phyloP scores from a whole-genome alignment of 2,797 vertebrate genomes.

The Siniperca undulata region DNA sequence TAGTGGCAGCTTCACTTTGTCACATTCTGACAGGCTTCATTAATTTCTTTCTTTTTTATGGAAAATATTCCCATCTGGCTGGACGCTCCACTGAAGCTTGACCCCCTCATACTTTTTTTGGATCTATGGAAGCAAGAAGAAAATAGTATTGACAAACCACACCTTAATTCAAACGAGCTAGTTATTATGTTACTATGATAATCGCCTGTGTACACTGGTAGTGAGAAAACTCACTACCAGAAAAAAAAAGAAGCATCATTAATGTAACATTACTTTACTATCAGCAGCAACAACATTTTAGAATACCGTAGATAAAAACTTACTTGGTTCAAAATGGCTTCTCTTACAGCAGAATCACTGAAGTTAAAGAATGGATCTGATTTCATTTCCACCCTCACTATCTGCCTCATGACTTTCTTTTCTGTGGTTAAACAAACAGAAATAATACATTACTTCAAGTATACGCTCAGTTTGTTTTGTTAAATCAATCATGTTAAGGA shows the following conservation, averaged over 20 bases:
- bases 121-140: conserved; percentile 26
- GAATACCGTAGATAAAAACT: not conserved
- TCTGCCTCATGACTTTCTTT: not conserved
- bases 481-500: not conserved
- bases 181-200: not conserved
- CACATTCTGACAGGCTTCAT: not conserved
- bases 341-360: not conserved
- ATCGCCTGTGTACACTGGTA: not conserved
- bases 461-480: not conserved
- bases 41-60: not conserved
- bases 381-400: conserved; percentile 3
- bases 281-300: not conserved
- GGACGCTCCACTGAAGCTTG: conserved; percentile 43
- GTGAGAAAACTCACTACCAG: not conserved
- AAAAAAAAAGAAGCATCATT: not conserved
- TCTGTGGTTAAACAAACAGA: not conserved
- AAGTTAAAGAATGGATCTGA: not conserved
- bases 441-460: not conserved
- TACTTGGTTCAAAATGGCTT: conserved; percentile 43
- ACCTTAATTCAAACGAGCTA: not conserved
- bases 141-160: not conserved
- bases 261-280: not conserved
- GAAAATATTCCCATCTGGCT: conserved; percentile 43
- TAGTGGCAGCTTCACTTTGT: not conserved
- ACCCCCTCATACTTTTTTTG: not conserved